Evolutionary conservation across 2,797 vertebrate species (phyloP).

Genomic region (Lophotriccus pileatus): DNA sequence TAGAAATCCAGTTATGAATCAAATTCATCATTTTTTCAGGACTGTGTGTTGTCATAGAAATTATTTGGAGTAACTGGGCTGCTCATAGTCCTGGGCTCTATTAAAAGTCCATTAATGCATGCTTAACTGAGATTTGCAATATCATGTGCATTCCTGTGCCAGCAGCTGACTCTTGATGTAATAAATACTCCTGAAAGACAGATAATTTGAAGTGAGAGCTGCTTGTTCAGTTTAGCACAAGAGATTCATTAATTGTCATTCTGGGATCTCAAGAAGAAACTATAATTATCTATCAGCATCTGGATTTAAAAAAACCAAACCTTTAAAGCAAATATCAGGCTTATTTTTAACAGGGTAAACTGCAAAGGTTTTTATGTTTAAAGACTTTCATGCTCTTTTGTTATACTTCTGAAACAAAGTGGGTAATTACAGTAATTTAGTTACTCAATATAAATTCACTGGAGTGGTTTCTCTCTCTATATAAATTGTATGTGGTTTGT

Average conservation of each 20-base stretch:
- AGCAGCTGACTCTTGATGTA: neutral
- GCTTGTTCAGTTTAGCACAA: neutral
- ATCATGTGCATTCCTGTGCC: neutral
- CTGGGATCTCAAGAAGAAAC: neutral
- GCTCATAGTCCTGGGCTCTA: neutral
- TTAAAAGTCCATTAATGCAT: neutral
- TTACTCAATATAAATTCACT: neutral
- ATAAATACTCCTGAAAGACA: constrained; percentile 18
- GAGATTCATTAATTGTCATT: neutral
- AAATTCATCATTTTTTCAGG: neutral
- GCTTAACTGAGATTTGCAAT: neutral
- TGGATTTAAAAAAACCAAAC: neutral
- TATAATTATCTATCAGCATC: neutral
- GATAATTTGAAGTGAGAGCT: neutral
- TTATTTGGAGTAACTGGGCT: neutral
- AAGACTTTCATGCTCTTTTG: neutral
- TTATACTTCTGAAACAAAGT: neutral
- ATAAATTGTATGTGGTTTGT: neutral
- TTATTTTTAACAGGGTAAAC: neutral
- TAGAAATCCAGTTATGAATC: neutral
- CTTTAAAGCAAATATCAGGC: neutral
- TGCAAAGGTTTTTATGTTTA: neutral
- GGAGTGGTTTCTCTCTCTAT: neutral
- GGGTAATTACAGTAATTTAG: neutral
- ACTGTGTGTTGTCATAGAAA: neutral